These are phyloP conservation scores for Coracias cyanogaster DNA, from an alignment of 2,797 vertebrate species.

Conservation along the genomic window DNA sequence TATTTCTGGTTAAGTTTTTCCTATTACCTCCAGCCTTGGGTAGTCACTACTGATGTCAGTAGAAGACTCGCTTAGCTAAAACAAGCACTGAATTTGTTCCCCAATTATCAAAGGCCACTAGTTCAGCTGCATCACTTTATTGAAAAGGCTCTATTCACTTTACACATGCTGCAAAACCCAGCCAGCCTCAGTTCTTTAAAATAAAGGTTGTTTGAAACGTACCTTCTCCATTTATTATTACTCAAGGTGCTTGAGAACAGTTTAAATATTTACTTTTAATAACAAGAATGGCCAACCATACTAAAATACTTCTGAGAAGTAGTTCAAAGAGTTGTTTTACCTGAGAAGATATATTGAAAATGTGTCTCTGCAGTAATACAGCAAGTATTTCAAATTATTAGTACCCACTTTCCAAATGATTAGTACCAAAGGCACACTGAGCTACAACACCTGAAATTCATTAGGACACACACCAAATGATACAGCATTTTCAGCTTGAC, in stretches of 20 bases:
- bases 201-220: not conserved
- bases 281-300: not conserved
- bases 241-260: not conserved
- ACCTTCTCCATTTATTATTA: not conserved
- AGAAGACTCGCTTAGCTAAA: not conserved
- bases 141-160: not conserved
- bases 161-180: not conserved
- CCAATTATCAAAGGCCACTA: not conserved
- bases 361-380: not conserved
- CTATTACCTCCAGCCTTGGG: not conserved
- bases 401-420: not conserved
- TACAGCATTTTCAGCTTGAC: not conserved
- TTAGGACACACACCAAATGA: fast-evolving
- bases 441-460: not conserved
- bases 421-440: not conserved
- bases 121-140: not conserved
- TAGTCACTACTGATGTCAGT: not conserved
- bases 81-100: not conserved
- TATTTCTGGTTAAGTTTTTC: not conserved
- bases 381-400: not conserved
- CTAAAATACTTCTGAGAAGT: not conserved
- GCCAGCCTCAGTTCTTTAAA: not conserved
- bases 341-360: not conserved
- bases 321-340: not conserved
- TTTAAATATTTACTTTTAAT: not conserved